Evolutionary conservation across 1,140 invertebrate species (phyloP).

Genomic region (Brachionus angularis): DNA sequence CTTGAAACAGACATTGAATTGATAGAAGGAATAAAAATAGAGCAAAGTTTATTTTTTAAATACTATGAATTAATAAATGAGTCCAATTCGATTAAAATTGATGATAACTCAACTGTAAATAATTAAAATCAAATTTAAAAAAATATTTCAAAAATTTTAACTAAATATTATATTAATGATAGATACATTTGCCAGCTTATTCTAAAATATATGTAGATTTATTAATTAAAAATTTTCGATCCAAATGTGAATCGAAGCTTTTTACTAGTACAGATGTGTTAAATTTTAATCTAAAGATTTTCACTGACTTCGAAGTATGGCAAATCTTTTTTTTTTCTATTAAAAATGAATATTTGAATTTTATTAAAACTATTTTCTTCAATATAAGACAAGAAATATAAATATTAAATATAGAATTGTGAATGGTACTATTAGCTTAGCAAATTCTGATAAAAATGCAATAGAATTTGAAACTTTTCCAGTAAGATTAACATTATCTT

Average conservation of each 20-base stretch:
- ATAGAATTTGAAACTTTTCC: conserved; percentile 18
- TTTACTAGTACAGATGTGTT: not conserved
- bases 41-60: too few species aligned
- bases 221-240: too few species aligned
- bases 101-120: too few species aligned
- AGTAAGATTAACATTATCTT: not conserved
- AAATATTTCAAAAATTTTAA: too few species aligned
- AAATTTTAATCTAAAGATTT: not conserved
- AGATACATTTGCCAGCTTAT: too few species aligned
- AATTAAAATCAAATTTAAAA: too few species aligned
- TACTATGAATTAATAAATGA: too few species aligned
- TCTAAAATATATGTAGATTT: too few species aligned
- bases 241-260: not conserved
- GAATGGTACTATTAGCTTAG: conserved; percentile 21
- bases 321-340: not conserved
- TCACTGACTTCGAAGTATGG: conserved; percentile 14
- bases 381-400: not conserved
- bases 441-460: not conserved
- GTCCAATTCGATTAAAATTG: too few species aligned
- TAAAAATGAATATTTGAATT: not conserved
- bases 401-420: not conserved
- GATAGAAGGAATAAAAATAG: too few species aligned
- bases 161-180: too few species aligned
- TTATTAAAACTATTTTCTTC: not conserved
- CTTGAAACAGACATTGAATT: too few species aligned